Evolutionary conservation across 2,888 invertebrate genomes (phyloP).

Genomic region (Lamellibrachia columna): DNA sequence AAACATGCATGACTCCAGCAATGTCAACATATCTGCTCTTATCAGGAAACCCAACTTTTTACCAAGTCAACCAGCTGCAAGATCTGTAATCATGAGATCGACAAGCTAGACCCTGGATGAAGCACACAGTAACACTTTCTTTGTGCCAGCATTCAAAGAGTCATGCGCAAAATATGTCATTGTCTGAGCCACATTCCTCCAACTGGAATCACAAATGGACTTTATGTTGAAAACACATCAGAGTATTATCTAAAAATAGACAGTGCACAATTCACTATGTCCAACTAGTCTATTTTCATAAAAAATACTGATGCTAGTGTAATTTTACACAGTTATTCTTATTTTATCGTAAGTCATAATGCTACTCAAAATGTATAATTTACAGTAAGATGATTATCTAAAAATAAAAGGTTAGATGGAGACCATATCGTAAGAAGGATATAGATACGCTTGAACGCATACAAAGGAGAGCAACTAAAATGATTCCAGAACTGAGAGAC

Average conservation of each 20-base stretch:
- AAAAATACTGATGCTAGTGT: background rate
- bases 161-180: background rate
- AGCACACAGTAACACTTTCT: conserved; percentile 7
- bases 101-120: background rate
- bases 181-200: background rate
- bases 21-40: background rate
- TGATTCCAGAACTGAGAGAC: no score
- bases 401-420: no score
- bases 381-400: background rate
- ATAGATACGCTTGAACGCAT: no score
- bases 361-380: background rate
- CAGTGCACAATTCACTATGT: background rate
- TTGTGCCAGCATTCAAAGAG: background rate
- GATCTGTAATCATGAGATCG: background rate
- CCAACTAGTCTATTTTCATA: background rate
- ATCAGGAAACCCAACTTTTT: background rate
- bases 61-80: background rate
- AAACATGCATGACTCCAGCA: background rate
- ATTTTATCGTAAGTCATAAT: background rate
- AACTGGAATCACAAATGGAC: background rate
- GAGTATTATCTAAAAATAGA: background rate
- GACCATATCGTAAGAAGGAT: no score
- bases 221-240: background rate
- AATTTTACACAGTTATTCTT: background rate
- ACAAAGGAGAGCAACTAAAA: no score